Conservation (phyloP, 2,797 vertebrate genomes). For the Varecia variegata region DNA sequence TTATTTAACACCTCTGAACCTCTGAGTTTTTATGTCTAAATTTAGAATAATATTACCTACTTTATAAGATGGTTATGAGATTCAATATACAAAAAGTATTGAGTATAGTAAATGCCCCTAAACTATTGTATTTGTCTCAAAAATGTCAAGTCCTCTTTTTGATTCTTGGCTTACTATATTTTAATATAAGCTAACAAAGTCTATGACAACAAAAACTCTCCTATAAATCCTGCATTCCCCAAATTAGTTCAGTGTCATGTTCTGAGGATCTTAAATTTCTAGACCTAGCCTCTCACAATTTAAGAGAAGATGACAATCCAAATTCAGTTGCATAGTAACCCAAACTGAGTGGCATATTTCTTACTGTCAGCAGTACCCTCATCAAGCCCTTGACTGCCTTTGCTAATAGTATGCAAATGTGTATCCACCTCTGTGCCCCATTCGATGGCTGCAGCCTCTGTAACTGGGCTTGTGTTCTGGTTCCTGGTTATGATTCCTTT, state of each 20-base stretch:
- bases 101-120: not conserved
- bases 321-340: not conserved
- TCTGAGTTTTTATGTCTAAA: not conserved
- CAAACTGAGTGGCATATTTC: not conserved
- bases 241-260: not conserved
- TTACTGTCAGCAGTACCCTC: not conserved
- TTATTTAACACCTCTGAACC: not conserved
- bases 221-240: not conserved
- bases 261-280: not conserved
- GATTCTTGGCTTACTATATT: not conserved
- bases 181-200: not conserved
- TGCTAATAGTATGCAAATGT: not conserved
- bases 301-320: not conserved
- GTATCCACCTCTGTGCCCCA: rapidly evolving
- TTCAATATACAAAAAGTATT: not conserved
- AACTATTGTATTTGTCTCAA: not conserved
- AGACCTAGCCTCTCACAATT: not conserved
- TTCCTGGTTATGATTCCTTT: not conserved
- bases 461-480: not conserved
- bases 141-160: not conserved
- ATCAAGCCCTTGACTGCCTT: not conserved
- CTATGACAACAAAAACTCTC: not conserved
- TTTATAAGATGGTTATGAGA: not conserved
- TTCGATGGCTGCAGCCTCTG: not conserved
- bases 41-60: not conserved